Evolutionary conservation across 2,113 vertebrate species (phyloP), one percentile per base, ranked within the genome.

Genomic region (Ctenodactylus gundi): DNA sequence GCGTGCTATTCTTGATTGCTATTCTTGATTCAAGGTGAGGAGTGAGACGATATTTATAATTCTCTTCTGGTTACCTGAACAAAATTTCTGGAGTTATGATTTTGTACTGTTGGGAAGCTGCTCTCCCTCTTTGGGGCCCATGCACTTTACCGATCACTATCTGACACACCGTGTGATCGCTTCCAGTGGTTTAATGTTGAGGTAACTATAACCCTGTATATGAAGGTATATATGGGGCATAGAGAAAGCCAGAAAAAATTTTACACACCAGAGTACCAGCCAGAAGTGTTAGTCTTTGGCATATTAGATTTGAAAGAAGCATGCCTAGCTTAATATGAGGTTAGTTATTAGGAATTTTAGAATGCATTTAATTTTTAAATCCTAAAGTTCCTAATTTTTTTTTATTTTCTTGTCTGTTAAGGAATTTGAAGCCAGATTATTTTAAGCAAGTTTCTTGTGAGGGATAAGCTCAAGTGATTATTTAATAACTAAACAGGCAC

Each of bases 381-480:
- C 60, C 7, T 36, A 25, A 23, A 12, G n/a, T 93, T 91, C 36
- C 17, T 95, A 46, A 78, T 53, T 53, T 53, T 53, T 53, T 53
- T 53, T 53, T 53, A 12, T 53, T 53, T 53, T 53, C 17, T 17
- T 53, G 17, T 12, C 85, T 72, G 88, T 58, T 67, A 68, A 80
- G 84, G 57, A 88, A 70, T 53, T 68, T 87, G 73, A 85, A 97
- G 53, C 27, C 76, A 92, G 27, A 25, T 87, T 46, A 84, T 84
- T 94, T 82, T 67, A 85, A 76, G 41, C 29, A 73, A 73, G 11
- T 89, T 93, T 91, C 72, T 78, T 80, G 34, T 9, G 36, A 44
- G 21, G 27, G 31, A 7, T 67, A 64, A 44, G 9, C 67, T 83
- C 53, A 85, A 25, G n/a, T 88, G 10, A 49, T 81, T 90, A 53